These are phyloP conservation scores for Anableps anableps DNA, from an alignment of 2,797 vertebrate genomes.

Conservation along the genomic window DNA sequence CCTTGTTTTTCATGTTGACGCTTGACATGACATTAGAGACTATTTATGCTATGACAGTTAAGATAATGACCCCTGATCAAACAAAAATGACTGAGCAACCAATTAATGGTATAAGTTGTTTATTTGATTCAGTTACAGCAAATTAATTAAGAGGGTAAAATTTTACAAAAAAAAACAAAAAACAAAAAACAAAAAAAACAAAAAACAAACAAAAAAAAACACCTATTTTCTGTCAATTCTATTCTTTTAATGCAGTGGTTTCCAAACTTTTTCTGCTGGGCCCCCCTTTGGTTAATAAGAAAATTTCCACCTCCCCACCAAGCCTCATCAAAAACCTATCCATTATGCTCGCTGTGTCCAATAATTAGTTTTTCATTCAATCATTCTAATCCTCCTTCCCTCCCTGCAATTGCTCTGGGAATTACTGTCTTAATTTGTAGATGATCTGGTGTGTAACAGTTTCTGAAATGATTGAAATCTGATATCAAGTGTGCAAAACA, in stretches of 20 bases:
- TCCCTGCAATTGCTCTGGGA: too few species aligned
- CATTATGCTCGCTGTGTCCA: too few species aligned
- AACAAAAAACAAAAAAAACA: not conserved
- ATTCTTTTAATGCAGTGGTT: too few species aligned
- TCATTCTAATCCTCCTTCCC: too few species aligned
- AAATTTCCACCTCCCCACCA: too few species aligned
- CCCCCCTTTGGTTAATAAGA: too few species aligned
- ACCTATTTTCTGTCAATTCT: not conserved
- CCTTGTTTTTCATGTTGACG: too few species aligned
- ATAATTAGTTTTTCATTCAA: too few species aligned
- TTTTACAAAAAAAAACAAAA: not conserved
- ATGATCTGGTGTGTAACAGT: not conserved
- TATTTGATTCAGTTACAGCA: not conserved
- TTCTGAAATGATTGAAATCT: not conserved
- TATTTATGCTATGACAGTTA: not conserved
- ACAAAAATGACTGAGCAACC: not conserved
- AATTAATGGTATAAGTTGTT: not conserved
- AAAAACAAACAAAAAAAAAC: not conserved
- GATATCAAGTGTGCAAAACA: not conserved
- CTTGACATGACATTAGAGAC: not conserved
- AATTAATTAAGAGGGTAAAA: not conserved
- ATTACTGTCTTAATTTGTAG: too few species aligned
- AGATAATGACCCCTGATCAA: not conserved
- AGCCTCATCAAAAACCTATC: too few species aligned
- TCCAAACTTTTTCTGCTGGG: too few species aligned